These are phyloP conservation scores for Axea sp. DNA, from an alignment of 2,888 invertebrate genomes.

Conservation along the genomic window DNA sequence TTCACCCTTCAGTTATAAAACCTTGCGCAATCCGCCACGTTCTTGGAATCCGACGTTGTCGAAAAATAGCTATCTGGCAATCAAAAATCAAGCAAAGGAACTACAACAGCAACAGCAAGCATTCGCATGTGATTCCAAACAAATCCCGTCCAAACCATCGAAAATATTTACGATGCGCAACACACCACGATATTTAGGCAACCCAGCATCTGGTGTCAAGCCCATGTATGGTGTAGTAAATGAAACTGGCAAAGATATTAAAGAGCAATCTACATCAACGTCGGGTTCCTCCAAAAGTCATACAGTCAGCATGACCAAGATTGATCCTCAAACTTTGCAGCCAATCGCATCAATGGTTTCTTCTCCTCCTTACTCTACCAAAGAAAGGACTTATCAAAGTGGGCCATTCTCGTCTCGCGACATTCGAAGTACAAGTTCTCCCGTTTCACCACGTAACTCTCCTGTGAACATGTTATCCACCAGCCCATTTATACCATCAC, in stretches of 20 bases:
- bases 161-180: slow-evolving; percentile 83
- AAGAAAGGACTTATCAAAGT: slow-evolving; percentile 72
- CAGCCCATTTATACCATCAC: slow-evolving; percentile 77
- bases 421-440: slow-evolving; percentile 70
- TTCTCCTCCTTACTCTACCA: slow-evolving; percentile 75
- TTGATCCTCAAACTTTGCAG: slow-evolving; percentile 82
- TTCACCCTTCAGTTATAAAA: slow-evolving; percentile 81
- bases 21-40: slow-evolving; percentile 82
- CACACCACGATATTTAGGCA: slow-evolving; percentile 81
- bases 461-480: slow-evolving; percentile 78
- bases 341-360: slow-evolving; percentile 75
- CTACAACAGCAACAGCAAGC: slow-evolving; percentile 65
- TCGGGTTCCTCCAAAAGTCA: slow-evolving; percentile 58
- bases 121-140: slow-evolving; percentile 67
- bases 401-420: slow-evolving; percentile 71
- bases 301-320: slow-evolving; percentile 79
- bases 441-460: slow-evolving; percentile 75
- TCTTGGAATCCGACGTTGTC: slow-evolving; percentile 83
- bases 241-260: slow-evolving; percentile 72
- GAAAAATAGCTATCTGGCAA: slow-evolving; percentile 78
- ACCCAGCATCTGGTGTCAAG: slow-evolving; percentile 83
- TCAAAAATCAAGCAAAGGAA: slow-evolving; percentile 76
- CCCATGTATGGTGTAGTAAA: slow-evolving; percentile 82
- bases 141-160: slow-evolving; percentile 79
- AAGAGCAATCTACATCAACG: slow-evolving; percentile 37